These are phyloP conservation scores for Sphaerophoria rueppellii DNA, from an alignment of 2,888 invertebrate species.

Conservation along the genomic window DNA sequence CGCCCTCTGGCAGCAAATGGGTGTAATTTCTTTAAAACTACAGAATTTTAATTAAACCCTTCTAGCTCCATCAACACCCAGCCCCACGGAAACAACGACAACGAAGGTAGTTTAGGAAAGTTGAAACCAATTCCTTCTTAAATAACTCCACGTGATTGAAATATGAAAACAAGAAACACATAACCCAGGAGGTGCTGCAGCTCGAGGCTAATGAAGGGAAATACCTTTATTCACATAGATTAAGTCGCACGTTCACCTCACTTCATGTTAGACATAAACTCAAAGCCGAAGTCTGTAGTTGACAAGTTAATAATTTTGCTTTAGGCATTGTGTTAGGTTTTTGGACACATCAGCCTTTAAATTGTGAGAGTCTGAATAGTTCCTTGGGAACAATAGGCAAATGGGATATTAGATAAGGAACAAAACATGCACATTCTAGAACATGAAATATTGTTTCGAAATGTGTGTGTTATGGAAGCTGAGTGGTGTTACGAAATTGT, in stretches of 20 bases:
- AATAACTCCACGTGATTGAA: slow-evolving; percentile 14
- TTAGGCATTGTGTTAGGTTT: slow-evolving; percentile 9
- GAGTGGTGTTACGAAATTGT: background rate
- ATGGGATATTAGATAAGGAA: too few species aligned
- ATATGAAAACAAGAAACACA: background rate
- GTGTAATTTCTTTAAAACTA: too few species aligned
- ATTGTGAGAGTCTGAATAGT: too few species aligned
- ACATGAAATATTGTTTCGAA: too few species aligned
- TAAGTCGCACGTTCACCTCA: too few species aligned
- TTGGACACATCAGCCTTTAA: background rate
- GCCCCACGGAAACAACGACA: background rate
- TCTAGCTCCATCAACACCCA: background rate
- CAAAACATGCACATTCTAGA: too few species aligned
- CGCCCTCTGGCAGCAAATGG: too few species aligned
- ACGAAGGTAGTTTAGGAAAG: background rate
- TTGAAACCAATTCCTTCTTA: background rate
- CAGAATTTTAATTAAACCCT: slow-evolving; percentile 11
- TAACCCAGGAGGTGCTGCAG: background rate
- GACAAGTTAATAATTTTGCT: slow-evolving; percentile 55
- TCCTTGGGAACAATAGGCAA: too few species aligned
- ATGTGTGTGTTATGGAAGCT: background rate
- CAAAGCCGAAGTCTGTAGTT: slow-evolving; percentile 41
- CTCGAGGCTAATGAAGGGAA: slow-evolving; percentile 1
- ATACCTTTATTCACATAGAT: background rate
- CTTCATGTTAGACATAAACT: too few species aligned